Base-by-base conservation (phyloP, 2,797 vertebrate genomes). In the Tinamus major region DNA sequence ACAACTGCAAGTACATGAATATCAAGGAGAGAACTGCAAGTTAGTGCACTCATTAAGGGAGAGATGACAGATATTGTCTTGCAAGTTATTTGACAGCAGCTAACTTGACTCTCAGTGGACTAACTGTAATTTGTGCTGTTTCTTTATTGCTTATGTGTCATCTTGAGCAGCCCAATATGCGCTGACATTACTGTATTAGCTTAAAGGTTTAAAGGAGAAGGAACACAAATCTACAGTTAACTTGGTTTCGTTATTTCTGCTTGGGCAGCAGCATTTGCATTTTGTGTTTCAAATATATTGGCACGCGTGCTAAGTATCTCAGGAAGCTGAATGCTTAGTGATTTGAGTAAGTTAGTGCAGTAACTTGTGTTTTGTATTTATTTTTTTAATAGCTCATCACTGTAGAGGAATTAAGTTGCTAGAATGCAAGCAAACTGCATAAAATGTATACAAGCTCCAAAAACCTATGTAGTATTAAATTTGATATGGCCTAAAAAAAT, bases 351-450 rank as follows among this genome's bases (percentile, higher is more conserved):
- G 37, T 79, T 48, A 55, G 6, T 55, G 26, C 46, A 62, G 4
- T 46, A 46, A 31, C 41, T 37, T 75, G 9, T 74, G 8, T 31
- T 69, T 48, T 59, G 4, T 69, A 12, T 85, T 63, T 72, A 41
- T 31, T 27, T 64, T 9, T 48, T 55, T n/a, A 59, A 8, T 35
- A 64, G n/a, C n/a, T 42, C 9, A 8, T 18, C 20, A 65, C 5
- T 79, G 17, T 20, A 62, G n/a, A 44, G 8, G 24, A 70, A 23
- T 13, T 64, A 42, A 72, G 65, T 67, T 63, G 15, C 46, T 69
- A 41, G 37, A 39, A 72, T 24, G 33, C 0, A 0, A 46, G 6
- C 39, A 27, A n/a, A 33, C 10, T 46, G 1, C 26, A 2, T 44
- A 37, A 42, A 39, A 29, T 68, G 27, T 85, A 29, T 15, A 65